Evolutionary conservation across 1,140 invertebrate genomes (phyloP).

Genomic region (Copidosoma floridanum): DNA sequence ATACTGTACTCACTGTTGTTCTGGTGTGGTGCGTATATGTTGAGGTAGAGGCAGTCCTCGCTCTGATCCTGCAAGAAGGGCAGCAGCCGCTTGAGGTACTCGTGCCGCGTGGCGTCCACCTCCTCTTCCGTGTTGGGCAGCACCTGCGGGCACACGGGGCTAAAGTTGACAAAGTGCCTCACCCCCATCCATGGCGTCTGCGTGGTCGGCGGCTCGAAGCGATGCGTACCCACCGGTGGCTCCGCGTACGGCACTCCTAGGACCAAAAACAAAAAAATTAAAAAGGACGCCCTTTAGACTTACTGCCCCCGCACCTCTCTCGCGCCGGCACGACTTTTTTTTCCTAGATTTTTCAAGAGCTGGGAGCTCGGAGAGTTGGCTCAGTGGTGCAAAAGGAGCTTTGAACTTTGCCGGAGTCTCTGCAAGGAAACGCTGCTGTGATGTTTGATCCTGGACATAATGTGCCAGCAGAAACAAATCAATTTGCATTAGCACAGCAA

Average conservation of each 20-base stretch:
- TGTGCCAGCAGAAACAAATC: too few species aligned
- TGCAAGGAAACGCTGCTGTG: too few species aligned
- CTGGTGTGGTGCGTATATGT: conserved; percentile 84
- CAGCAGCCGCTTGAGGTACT: conserved; percentile 68
- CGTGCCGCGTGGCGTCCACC: conserved; percentile 64
- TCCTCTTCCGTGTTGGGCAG: conserved; percentile 63
- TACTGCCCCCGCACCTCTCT: too few species aligned
- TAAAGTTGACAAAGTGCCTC: conserved; percentile 69
- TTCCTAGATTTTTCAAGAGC: not conserved
- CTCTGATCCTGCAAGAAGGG: conserved; percentile 76
- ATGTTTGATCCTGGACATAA: too few species aligned
- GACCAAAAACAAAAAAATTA: conserved; percentile 11
- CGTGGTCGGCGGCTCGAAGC: conserved; percentile 84
- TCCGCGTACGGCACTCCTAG: conserved; percentile 87
- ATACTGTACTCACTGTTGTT: conserved; percentile 55
- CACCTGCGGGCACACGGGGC: conserved; percentile 83
- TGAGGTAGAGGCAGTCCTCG: conserved; percentile 91
- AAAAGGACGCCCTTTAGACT: too few species aligned
- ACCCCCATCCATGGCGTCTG: conserved; percentile 71
- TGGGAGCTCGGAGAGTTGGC: too few species aligned
- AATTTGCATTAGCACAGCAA: too few species aligned
- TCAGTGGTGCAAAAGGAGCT: too few species aligned
- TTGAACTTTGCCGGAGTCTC: too few species aligned
- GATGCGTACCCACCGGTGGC: conserved; percentile 75
- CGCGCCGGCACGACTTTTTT: too few species aligned